Evolutionary conservation across 92 coral and sea anemone genomes (phyloP), one percentile per base, ranked within the genome.

Genomic region (Epizoanthus fatuus): DNA sequence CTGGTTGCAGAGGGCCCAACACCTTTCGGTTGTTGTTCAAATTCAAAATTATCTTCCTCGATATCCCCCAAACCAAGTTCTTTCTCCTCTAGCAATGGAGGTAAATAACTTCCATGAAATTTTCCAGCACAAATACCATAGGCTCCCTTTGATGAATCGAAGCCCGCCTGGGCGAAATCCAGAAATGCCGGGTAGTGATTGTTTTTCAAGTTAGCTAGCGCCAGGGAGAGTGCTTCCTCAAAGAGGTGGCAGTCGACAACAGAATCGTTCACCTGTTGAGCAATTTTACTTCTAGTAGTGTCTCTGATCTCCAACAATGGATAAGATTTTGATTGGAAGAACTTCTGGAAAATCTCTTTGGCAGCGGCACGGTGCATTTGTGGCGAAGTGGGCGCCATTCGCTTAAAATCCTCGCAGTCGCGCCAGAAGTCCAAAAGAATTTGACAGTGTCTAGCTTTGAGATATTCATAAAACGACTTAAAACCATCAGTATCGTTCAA

Each of bases 11-110:
- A 80, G 75, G 90, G 91, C 69, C 79, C 81, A 39, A 77, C 72
- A 81, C 88, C 77, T 80, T 92, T 93, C 52, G 89, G 76, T 54
- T 87, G 94, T 77, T 93, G 95, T 49, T 95, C 98, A 54, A 86
- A 90, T 75, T 90, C 96, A 85, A 90, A 95, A 14, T 84, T 88
- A 66, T 86, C 95, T 69, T 95, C 98, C 85, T 92, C 98, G 40
- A 94, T 84, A 62, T 95, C 96, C 14, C 87, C 85, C 65, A 95
- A 95, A 80, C 98, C 98, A 70, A 93, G 86, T 56, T 95, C 97
- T 84, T 95, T 95, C 77, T 97, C 99, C 85, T 97, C 99, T 13
- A 95, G 99, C 58, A 97, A 89, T 25, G 99, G 87, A 66, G 98
- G 97, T 53, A 97, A 85, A 84, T 92, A 94, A 40, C 95, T 89